phyloP scores from a whole-genome alignment of 2,888 invertebrate species.

The Trileptium ribeirensis region DNA sequence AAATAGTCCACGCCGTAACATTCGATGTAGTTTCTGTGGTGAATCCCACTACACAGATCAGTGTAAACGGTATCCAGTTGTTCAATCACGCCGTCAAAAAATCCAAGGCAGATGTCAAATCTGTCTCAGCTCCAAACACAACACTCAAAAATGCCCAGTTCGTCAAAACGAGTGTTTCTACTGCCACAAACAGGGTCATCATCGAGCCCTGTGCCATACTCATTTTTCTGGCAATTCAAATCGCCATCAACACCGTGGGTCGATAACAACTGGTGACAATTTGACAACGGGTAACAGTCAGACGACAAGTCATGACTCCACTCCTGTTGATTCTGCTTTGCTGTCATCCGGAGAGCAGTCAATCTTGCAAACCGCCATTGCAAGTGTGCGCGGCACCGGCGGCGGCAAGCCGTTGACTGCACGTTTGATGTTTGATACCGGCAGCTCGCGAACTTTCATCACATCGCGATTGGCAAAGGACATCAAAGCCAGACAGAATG shows the following conservation, averaged over 20 bases:
- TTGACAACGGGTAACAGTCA: neutral
- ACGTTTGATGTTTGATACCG: neutral
- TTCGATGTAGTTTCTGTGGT: neutral
- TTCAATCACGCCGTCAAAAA: neutral
- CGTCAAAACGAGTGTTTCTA: neutral
- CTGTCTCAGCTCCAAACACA: neutral
- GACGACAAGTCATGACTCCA: neutral
- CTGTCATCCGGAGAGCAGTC: neutral
- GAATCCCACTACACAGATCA: neutral
- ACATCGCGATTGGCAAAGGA: neutral
- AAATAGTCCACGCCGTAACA: neutral
- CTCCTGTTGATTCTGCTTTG: neutral
- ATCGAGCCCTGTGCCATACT: neutral
- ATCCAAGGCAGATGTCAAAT: neutral
- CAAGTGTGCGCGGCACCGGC: neutral
- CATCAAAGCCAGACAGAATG: neutral
- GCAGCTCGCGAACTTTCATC: neutral
- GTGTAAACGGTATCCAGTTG: neutral
- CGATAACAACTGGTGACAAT: neutral
- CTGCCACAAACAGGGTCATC: neutral
- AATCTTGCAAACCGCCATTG: neutral
- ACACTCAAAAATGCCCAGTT: neutral
- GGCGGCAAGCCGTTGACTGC: neutral
- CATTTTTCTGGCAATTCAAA: too few species aligned
- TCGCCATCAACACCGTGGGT: too few species aligned